phyloP scores from a whole-genome alignment of 1,140 invertebrate genomes.

The Nasonia giraulti region DNA sequence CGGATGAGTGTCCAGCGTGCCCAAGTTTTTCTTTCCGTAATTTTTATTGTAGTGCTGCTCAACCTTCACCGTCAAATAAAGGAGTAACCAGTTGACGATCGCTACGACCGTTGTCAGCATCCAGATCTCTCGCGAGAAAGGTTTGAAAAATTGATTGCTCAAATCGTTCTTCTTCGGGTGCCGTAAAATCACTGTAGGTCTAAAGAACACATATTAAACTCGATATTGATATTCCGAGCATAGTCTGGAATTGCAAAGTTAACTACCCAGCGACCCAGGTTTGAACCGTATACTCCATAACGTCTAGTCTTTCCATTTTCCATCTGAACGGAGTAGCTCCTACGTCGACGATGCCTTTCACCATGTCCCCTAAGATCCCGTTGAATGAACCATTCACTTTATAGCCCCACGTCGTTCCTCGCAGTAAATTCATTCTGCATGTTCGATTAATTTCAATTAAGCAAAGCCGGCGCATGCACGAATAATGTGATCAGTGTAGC shows the following conservation, averaged over 20 bases:
- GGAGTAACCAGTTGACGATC: slow-evolving; percentile 55
- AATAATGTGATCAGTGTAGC: neutral
- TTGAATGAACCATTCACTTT: slow-evolving; percentile 79
- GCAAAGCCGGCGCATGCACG: too few relatives aligned
- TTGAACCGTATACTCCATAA: slow-evolving; percentile 77
- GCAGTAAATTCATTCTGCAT: slow-evolving; percentile 73
- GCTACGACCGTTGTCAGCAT: slow-evolving; percentile 51
- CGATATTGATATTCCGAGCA: slow-evolving; percentile 17
- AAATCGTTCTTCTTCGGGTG: slow-evolving; percentile 78
- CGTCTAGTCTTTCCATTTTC: slow-evolving; percentile 75
- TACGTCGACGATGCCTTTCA: slow-evolving; percentile 77
- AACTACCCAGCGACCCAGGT: slow-evolving; percentile 77
- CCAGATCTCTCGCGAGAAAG: slow-evolving; percentile 61
- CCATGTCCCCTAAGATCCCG: slow-evolving; percentile 79
- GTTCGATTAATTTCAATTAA: neutral
- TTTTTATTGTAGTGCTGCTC: slow-evolving; percentile 48
- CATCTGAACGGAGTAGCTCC: slow-evolving; percentile 78
- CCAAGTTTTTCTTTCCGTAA: neutral
- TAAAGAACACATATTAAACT: slow-evolving; percentile 54
- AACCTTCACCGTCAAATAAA: slow-evolving; percentile 53
- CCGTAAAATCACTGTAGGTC: slow-evolving; percentile 78
- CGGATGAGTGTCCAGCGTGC: slow-evolving; percentile 46
- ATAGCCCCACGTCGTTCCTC: slow-evolving; percentile 80
- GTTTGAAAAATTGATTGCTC: slow-evolving; percentile 72
- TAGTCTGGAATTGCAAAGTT: neutral